Conservation (phyloP, 2,888 invertebrate genomes). For the Morpho helenor region DNA sequence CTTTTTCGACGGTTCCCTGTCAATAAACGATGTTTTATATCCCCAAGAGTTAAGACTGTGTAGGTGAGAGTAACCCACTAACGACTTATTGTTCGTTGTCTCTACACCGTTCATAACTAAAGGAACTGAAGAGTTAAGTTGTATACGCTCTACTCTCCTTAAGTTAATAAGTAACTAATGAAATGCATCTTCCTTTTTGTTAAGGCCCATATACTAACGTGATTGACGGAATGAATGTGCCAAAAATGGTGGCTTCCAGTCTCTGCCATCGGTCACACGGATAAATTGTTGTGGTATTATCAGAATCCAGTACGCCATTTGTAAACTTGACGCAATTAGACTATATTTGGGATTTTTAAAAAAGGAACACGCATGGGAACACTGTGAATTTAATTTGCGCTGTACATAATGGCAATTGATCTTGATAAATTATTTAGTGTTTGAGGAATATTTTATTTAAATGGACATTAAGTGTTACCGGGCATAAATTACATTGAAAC, state of each 20-base stretch:
- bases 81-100: constrained; percentile 25
- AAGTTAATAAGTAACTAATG: constrained; percentile 13
- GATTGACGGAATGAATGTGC: constrained; percentile 24
- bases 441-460: not conserved
- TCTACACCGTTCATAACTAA: constrained; percentile 20
- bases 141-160: too few relatives aligned
- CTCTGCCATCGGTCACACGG: constrained; percentile 20
- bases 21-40: constrained; percentile 29
- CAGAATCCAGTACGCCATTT: constrained; percentile 23
- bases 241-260: constrained; percentile 19
- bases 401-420: constrained; percentile 2
- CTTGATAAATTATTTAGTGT: constrained; percentile 5
- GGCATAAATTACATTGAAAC: too few relatives aligned
- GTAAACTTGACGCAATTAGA: constrained; percentile 22
- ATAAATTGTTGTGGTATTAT: constrained; percentile 16
- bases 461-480: too few relatives aligned
- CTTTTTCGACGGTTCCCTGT: constrained; percentile 32
- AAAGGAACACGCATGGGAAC: constrained; percentile 11
- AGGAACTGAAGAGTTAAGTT: constrained; percentile 5
- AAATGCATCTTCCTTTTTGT: constrained; percentile 16
- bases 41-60: constrained; percentile 16
- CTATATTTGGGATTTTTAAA: constrained; percentile 20
- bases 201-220: constrained; percentile 11
- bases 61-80: constrained; percentile 27
- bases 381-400: constrained; percentile 8